Evolutionary conservation across 2,797 vertebrate genomes (phyloP).

Genomic region (Nannoperca australis): DNA sequence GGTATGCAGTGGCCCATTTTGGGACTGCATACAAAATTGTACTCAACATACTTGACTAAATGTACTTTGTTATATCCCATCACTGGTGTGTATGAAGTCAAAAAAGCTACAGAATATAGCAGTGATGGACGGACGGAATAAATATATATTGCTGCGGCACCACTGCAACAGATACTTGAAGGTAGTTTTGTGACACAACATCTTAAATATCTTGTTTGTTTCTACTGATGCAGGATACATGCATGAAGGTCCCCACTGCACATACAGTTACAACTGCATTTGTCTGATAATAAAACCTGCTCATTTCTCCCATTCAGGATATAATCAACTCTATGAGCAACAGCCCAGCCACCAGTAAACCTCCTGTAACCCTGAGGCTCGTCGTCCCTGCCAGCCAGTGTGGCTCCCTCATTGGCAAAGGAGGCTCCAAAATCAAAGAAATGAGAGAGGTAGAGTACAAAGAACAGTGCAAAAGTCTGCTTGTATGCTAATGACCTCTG

Average conservation of each 20-base stretch:
- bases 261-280: neutral
- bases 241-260: neutral
- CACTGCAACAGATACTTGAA: too few relatives aligned
- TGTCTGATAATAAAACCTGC: neutral
- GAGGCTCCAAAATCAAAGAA: constrained; percentile 97
- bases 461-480: neutral
- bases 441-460: constrained; percentile 91
- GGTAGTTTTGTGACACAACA: neutral
- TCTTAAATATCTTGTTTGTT: neutral
- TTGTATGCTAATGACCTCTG: neutral
- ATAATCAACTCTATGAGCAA: constrained; percentile 99
- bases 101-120: too few relatives aligned
- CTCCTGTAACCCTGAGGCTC: constrained; percentile 92
- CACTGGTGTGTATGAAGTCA: too few relatives aligned
- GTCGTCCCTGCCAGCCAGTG: constrained; percentile 96
- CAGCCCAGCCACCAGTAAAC: constrained; percentile 96
- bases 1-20: neutral
- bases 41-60: neutral
- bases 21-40: too few relatives aligned
- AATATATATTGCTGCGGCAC: too few relatives aligned
- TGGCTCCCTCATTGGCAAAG: constrained; percentile 95
- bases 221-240: neutral
- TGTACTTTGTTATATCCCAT: too few relatives aligned
- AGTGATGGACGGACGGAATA: too few relatives aligned
- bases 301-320: constrained; percentile 84